phyloP scores from a whole-genome alignment of 2,113 vertebrate genomes.

The Chlorodrepanis virens region DNA sequence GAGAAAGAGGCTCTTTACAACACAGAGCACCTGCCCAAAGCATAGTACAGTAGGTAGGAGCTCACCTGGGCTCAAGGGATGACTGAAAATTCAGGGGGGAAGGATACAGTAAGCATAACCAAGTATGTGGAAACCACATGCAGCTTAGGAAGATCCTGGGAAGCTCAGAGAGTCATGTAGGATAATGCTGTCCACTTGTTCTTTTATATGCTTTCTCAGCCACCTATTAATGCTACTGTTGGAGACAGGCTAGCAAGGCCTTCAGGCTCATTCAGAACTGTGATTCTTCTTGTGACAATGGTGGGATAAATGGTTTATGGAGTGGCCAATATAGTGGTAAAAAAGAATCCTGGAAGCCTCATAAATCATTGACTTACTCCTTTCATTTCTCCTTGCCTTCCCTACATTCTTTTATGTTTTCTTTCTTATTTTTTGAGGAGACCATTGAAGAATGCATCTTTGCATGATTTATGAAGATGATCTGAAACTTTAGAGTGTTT shows the following conservation, averaged over 20 bases:
- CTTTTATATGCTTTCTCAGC: not conserved
- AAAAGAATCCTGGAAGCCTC: not conserved
- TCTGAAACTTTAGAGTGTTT: not conserved
- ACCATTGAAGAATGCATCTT: not conserved
- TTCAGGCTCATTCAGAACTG: not conserved
- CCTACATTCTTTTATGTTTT: not conserved
- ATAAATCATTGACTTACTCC: not conserved
- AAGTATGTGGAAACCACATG: not conserved
- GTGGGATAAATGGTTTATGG: not conserved
- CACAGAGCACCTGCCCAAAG: not conserved
- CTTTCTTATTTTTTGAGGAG: rapidly evolving
- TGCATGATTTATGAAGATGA: not conserved
- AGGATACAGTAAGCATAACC: not conserved
- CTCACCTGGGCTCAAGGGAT: not conserved
- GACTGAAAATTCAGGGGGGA: not conserved
- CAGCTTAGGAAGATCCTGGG: not conserved
- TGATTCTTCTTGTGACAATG: not conserved
- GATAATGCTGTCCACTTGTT: not conserved
- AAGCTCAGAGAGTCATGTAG: not conserved
- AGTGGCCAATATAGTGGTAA: not conserved
- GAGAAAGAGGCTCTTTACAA: not conserved
- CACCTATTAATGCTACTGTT: not conserved
- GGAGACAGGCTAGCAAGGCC: not conserved
- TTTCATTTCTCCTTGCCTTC: not conserved
- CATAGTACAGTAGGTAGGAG: not conserved